Percentiles rank a stretch among this genome's conserved stretches.
Evolutionary conservation across 2,888 invertebrate species (phyloP).

Genomic region (Copidosoma aretas): DNA sequence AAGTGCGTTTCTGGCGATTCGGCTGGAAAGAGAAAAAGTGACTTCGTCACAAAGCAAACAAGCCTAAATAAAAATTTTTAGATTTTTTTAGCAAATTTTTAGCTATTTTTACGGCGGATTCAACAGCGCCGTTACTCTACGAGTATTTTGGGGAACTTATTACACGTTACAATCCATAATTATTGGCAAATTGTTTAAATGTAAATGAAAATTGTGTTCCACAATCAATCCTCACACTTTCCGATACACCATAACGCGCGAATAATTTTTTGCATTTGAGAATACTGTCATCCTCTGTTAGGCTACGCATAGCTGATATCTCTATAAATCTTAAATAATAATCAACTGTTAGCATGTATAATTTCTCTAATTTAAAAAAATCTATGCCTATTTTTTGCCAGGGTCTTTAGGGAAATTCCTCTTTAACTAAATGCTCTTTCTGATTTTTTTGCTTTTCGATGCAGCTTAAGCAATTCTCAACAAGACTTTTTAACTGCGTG

Average conservation of each 20-base stretch:
- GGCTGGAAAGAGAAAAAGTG: too few species aligned
- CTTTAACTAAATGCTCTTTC: conserved; percentile 37
- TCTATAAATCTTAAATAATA: conserved; percentile 45
- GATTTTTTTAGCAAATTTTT: too few species aligned
- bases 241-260: not conserved
- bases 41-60: too few species aligned
- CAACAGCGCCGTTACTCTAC: too few species aligned
- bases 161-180: too few species aligned
- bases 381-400: conserved; percentile 45
- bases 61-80: too few species aligned
- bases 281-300: conserved; percentile 3
- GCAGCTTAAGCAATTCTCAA: conserved; percentile 38
- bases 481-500: conserved; percentile 34
- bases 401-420: conserved; percentile 41
- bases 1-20: too few species aligned
- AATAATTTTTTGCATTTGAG: not conserved
- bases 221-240: not conserved
- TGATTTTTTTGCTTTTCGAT: conserved; percentile 4
- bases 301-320: conserved; percentile 29
- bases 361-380: conserved; percentile 39
- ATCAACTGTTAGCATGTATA: conserved; percentile 44
- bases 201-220: conserved; percentile 39
- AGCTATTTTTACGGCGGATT: too few species aligned
- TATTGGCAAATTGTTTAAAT: too few species aligned
- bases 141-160: too few species aligned